Evolutionary conservation across 2,113 vertebrate species (phyloP).

Genomic region (Speoplatyrhinus poulsoni): DNA sequence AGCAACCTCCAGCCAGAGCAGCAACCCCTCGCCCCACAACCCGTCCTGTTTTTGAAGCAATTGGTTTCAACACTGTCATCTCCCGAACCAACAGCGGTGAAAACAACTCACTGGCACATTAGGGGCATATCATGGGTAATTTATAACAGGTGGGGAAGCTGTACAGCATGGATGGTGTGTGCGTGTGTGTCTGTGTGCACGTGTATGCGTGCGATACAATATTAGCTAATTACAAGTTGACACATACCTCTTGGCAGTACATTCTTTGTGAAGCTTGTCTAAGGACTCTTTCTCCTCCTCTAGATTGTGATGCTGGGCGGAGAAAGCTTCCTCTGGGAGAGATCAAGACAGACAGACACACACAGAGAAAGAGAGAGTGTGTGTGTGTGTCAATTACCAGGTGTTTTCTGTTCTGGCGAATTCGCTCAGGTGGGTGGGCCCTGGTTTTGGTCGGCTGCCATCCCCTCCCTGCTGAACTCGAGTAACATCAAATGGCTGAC

Average conservation of each 20-base stretch:
- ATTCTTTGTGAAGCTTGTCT: constrained; percentile 87
- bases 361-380: constrained; percentile 42
- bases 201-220: constrained; percentile 18
- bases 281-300: constrained; percentile 86
- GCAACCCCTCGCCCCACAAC: neutral
- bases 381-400: constrained; percentile 55
- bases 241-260: constrained; percentile 93
- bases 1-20: neutral
- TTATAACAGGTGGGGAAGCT: constrained; percentile 27
- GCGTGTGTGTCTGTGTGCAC: constrained; percentile 8
- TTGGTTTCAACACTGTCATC: constrained; percentile 14
- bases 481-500: constrained; percentile 57
- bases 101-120: constrained; percentile 19
- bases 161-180: constrained; percentile 6
- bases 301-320: constrained; percentile 81
- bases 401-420: constrained; percentile 36
- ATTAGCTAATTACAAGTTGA: constrained; percentile 51
- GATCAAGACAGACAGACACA: constrained; percentile 9
- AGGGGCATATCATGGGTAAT: constrained; percentile 21
- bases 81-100: constrained; percentile 7
- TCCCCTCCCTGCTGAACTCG: constrained; percentile 31
- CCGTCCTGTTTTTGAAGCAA: constrained; percentile 35
- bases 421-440: constrained; percentile 60
- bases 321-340: constrained; percentile 83
- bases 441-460: constrained; percentile 37